phyloP scores from a whole-genome alignment of 2,113 vertebrate species.

The Ivindomyrus marchei region DNA sequence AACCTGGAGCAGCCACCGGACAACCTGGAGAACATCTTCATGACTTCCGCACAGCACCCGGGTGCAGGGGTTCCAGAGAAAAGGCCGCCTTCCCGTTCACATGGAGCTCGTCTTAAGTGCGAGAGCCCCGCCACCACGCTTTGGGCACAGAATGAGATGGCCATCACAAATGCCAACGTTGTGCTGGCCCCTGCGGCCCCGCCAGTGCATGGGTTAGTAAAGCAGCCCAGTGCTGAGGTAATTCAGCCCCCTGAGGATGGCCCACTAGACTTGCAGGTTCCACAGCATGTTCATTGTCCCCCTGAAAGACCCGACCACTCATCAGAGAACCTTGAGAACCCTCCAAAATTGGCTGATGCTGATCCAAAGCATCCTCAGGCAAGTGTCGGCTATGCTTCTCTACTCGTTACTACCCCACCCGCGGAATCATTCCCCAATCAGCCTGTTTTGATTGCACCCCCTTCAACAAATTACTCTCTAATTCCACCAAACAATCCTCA shows the following conservation, averaged over 20 bases:
- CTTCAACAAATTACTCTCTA: constrained; percentile 74
- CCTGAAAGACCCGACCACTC: constrained; percentile 45
- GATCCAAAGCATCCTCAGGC: constrained; percentile 67
- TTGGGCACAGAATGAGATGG: constrained; percentile 85
- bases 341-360: constrained; percentile 78
- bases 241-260: constrained; percentile 82
- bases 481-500: constrained; percentile 60
- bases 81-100: constrained; percentile 65
- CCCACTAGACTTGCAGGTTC: constrained; percentile 48
- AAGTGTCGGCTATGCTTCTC: constrained; percentile 78
- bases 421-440: constrained; percentile 73
- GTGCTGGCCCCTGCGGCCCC: constrained; percentile 87
- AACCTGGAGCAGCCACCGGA: constrained; percentile 94
- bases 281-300: constrained; percentile 23
- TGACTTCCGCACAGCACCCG: constrained; percentile 40
- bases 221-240: constrained; percentile 64
- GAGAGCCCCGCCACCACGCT: constrained; percentile 91
- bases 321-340: constrained; percentile 91
- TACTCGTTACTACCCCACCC: constrained; percentile 71
- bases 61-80: constrained; percentile 34
- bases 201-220: constrained; percentile 66
- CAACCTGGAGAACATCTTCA: constrained; percentile 84
- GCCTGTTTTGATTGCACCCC: constrained; percentile 78
- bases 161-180: constrained; percentile 76
- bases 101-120: constrained; percentile 69